These are phyloP conservation scores for Thunnus maccoyii DNA, from an alignment of 2,113 vertebrate genomes.

Conservation along the genomic window DNA sequence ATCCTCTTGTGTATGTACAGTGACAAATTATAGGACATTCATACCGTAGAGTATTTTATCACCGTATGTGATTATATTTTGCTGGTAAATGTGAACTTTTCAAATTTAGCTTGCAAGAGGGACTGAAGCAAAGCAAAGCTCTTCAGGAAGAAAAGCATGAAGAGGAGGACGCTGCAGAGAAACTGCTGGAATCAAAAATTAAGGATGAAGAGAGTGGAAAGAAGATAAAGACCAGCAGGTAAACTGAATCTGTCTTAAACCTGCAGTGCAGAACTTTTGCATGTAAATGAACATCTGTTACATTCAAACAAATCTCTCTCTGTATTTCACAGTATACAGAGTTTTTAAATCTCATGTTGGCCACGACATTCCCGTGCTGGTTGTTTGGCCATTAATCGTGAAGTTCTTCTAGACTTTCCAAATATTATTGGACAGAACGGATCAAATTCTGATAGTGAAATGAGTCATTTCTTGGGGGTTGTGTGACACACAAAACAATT, in stretches of 20 bases:
- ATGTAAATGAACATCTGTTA: no score
- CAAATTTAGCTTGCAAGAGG: slow-evolving; percentile 79
- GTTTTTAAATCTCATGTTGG: no score
- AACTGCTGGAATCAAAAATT: slow-evolving; percentile 67
- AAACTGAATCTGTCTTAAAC: slow-evolving; percentile 16
- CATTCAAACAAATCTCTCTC: no score
- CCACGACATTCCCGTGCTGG: no score
- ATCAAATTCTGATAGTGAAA: no score
- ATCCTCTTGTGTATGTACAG: neutral
- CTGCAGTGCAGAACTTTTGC: no score
- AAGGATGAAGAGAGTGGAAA: slow-evolving; percentile 76
- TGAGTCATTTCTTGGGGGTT: no score
- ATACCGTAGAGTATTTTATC: neutral
- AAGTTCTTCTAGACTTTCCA: no score
- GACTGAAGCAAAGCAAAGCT: slow-evolving; percentile 78
- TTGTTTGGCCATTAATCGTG: no score
- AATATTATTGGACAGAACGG: no score
- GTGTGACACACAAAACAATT: no score
- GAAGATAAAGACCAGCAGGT: slow-evolving; percentile 79
- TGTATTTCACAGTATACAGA: no score
- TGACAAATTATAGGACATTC: neutral
- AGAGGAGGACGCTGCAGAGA: slow-evolving; percentile 70
- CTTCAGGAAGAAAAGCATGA: slow-evolving; percentile 76
- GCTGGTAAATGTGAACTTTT: slow-evolving; percentile 31
- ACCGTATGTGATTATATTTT: neutral